These are phyloP conservation scores for Caenorhabditis doughertyi DNA, from an alignment of 2,888 invertebrate genomes.

Conservation along the genomic window DNA sequence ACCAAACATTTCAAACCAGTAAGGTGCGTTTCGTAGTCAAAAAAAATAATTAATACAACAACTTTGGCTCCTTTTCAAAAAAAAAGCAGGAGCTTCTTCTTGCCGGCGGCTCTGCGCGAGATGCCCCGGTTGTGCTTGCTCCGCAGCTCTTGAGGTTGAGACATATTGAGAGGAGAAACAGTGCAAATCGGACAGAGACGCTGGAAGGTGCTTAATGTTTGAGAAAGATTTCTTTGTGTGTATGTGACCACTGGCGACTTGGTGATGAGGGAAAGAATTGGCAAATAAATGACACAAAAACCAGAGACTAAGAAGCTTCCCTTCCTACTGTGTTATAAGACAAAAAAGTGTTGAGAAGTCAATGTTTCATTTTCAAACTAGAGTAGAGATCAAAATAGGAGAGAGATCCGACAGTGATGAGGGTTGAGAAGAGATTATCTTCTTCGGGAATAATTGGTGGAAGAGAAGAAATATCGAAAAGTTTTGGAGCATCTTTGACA, in stretches of 20 bases:
- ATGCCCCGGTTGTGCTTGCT: constrained; percentile 38
- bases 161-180: constrained; percentile 41
- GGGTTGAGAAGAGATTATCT: constrained; percentile 22
- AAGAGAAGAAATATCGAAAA: constrained; percentile 2
- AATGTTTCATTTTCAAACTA: constrained; percentile 43
- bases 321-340: constrained; percentile 6
- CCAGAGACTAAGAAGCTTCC: not conserved
- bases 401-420: constrained; percentile 47
- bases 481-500: not conserved
- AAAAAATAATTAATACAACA: constrained; percentile 25
- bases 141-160: constrained; percentile 52
- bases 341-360: not conserved
- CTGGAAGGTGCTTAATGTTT: constrained; percentile 38
- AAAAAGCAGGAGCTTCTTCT: constrained; percentile 16
- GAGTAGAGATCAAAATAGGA: constrained; percentile 42
- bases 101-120: constrained; percentile 18
- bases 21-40: constrained; percentile 2
- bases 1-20: constrained; percentile 50
- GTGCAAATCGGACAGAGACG: constrained; percentile 42
- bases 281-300: constrained; percentile 40
- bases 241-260: constrained; percentile 53
- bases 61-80: constrained; percentile 17
- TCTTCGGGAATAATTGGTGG: constrained; percentile 27
- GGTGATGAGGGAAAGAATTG: constrained; percentile 13
- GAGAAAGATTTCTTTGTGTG: constrained; percentile 48